phyloP scores from a whole-genome alignment of 2,113 vertebrate species.

The Agapornis roseicollis region DNA sequence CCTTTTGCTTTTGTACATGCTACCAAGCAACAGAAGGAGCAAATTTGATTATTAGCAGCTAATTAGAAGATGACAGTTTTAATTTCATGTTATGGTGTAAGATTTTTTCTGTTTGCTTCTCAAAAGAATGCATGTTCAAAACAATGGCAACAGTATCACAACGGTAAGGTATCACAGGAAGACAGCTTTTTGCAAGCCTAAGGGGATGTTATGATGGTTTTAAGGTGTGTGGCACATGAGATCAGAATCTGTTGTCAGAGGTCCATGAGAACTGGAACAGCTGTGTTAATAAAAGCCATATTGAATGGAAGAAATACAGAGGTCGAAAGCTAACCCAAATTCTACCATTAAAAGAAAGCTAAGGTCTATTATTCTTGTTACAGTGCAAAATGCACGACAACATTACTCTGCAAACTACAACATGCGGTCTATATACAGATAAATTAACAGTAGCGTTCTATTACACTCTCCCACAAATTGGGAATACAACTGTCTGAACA shows the following conservation, averaged over 20 bases:
- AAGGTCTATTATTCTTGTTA: neutral
- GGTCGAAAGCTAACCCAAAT: neutral
- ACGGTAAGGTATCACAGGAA: neutral
- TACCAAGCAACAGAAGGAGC: neutral
- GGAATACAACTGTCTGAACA: neutral
- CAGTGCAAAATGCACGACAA: neutral
- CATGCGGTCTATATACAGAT: neutral
- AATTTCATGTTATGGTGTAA: neutral
- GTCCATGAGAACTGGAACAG: neutral
- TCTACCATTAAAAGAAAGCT: neutral
- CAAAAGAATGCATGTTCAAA: neutral
- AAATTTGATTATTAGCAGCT: neutral
- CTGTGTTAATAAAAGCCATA: neutral
- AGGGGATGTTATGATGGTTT: neutral
- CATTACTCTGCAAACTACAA: neutral
- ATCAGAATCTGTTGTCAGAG: neutral
- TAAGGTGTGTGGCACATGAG: neutral
- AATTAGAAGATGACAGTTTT: neutral
- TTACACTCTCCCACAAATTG: neutral
- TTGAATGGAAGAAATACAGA: neutral
- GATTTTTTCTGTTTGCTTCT: neutral
- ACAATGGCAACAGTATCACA: neutral
- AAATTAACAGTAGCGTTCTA: conserved; percentile 27
- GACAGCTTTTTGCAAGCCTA: neutral
- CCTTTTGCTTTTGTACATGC: neutral